These are phyloP conservation scores for Protobothrops flavoviridis DNA, from an alignment of 2,113 vertebrate species.

Conservation along the genomic window DNA sequence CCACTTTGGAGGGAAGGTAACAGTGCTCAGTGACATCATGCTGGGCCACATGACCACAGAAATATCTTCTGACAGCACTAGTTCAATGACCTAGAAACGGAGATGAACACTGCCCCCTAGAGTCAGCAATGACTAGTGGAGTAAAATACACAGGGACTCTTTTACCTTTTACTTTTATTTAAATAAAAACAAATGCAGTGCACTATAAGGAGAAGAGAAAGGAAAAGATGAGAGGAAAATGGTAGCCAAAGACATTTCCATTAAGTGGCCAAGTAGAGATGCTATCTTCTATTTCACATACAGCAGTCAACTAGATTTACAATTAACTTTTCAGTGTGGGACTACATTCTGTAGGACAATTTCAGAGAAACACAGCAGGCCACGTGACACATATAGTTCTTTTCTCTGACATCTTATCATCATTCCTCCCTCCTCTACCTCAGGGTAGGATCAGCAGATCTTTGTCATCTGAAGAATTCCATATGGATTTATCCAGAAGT, in stretches of 20 bases:
- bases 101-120: background rate
- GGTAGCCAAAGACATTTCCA: slow-evolving; percentile 42
- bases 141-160: background rate
- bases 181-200: slow-evolving; percentile 41
- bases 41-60: background rate
- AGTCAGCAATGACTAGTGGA: background rate
- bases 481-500: background rate
- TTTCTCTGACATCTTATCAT: background rate
- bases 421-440: background rate
- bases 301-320: background rate
- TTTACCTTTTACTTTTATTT: slow-evolving; percentile 18
- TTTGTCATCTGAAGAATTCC: background rate
- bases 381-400: background rate
- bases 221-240: slow-evolving; percentile 31
- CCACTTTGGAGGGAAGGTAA: background rate
- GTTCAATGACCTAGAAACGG: background rate
- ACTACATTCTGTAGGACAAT: background rate
- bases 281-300: background rate
- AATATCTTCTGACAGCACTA: background rate
- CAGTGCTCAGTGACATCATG: background rate
- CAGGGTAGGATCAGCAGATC: background rate
- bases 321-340: background rate
- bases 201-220: slow-evolving; percentile 24
- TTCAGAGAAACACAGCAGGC: background rate
- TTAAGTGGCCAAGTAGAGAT: slow-evolving; percentile 34